phyloP scores from a whole-genome alignment of 2,797 vertebrate species.

The Sarcoramphus papa region DNA sequence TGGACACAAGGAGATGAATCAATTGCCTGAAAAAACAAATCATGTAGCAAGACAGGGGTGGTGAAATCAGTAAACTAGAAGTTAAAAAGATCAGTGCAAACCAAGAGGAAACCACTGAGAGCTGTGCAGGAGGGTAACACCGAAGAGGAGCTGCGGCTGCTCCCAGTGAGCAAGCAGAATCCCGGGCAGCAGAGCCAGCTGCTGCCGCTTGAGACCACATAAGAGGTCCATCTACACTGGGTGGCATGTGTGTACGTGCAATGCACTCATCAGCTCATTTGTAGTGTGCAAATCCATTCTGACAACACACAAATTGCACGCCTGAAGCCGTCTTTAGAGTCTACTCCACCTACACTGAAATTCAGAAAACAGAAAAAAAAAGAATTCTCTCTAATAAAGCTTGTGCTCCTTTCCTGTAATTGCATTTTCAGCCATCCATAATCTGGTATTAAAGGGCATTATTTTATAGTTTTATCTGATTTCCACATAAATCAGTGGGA shows the following conservation, averaged over 20 bases:
- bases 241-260: fast-evolving
- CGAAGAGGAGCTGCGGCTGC: fast-evolving
- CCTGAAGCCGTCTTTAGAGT: background rate
- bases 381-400: background rate
- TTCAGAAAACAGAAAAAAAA: background rate
- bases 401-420: background rate
- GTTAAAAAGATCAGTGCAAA: background rate
- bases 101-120: background rate
- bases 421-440: background rate
- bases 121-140: background rate
- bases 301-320: too few species aligned
- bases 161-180: too few species aligned
- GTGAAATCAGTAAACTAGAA: background rate
- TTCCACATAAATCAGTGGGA: background rate
- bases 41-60: background rate
- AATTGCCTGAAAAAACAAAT: background rate
- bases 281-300: background rate
- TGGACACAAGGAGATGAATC: background rate
- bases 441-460: background rate
- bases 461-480: background rate
- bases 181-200: fast-evolving
- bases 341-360: background rate
- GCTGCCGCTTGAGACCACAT: fast-evolving
- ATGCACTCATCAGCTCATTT: background rate
- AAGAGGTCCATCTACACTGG: background rate